phyloP scores from a whole-genome alignment of 1,140 invertebrate species.

The Drosophila repleta region DNA sequence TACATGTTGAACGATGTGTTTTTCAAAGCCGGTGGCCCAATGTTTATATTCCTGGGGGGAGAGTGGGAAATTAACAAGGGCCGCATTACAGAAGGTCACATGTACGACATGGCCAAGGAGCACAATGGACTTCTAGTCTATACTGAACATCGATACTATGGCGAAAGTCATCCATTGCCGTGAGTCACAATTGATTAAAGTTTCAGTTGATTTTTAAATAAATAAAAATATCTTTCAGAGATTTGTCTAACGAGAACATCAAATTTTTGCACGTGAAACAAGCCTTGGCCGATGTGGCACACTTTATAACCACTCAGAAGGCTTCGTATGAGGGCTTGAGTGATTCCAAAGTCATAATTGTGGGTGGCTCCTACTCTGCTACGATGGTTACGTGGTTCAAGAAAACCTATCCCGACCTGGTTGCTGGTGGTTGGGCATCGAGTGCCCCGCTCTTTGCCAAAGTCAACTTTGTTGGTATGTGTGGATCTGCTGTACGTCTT shows the following conservation, averaged over 20 bases:
- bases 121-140: slow-evolving; percentile 87
- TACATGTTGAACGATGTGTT: slow-evolving; percentile 75
- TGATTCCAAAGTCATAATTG: slow-evolving; percentile 85
- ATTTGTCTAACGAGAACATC: slow-evolving; percentile 85
- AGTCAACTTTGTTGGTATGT: background rate
- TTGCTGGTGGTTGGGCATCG: slow-evolving; percentile 89
- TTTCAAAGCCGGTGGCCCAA: slow-evolving; percentile 85
- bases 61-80: slow-evolving; percentile 86
- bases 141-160: slow-evolving; percentile 93
- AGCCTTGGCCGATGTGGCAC: slow-evolving; percentile 89
- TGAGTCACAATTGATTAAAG: slow-evolving; percentile 71
- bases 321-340: slow-evolving; percentile 70
- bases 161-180: slow-evolving; percentile 88
- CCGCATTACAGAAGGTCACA: slow-evolving; percentile 86
- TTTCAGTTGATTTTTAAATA: background rate
- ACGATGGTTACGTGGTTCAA: slow-evolving; percentile 90
- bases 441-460: slow-evolving; percentile 84
- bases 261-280: slow-evolving; percentile 88
- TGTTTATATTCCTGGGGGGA: slow-evolving; percentile 90
- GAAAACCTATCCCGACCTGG: slow-evolving; percentile 90
- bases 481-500: no score
- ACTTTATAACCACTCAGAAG: slow-evolving; percentile 86
- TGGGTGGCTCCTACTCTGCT: slow-evolving; percentile 92
- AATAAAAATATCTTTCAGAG: slow-evolving; percentile 63
- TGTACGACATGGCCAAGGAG: slow-evolving; percentile 86